Evolutionary conservation across 2,888 invertebrate genomes (phyloP), one percentile per base, ranked within the genome.

Genomic region (Stenichneumon culpator): DNA sequence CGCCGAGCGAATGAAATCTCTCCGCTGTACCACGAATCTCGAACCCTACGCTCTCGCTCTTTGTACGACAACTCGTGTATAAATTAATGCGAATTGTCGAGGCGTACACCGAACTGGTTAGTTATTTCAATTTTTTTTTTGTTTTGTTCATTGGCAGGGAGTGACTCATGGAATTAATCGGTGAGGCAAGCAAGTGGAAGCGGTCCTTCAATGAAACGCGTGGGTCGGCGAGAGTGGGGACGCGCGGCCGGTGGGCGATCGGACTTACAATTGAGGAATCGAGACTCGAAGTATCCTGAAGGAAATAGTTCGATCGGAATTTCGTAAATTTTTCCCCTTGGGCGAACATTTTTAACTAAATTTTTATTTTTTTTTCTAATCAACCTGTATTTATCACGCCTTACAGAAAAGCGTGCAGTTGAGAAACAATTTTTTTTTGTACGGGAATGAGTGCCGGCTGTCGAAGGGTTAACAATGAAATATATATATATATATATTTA

Each of bases 11-110:
- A 25, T 11, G 47, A 57, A 68, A 79, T 79, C 52, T 74, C 52
- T 65, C 57, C 67, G 22, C 50, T 52, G 82, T 68, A 44, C 74
- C 44, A 73, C 44, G 16, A 67, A 52, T 83, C 36, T n/a, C 67
- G 60, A 44, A 44, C 28, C 32, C 28, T 60, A 25, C 60, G 19
- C 69, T 47, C 52, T 25, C 22, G 36, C 14, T 25, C 36, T 67
- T 75, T n/a, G 60, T 75, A 16, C 44, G 22, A 67, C 50, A 50
- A 28, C 44, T 57, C 36, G 60, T 60, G 57, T 68, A 68, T 28
- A 65, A 80, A 74, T 68, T 74, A 74, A 80, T 80, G 47, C 73
- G 57, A 44, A 28, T 28, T 63, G 57, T 54, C 67, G 32, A 28
- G 32, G 28, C 74, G 36, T 72, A 32, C 36, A 32, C 36, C 7